Base-by-base conservation (phyloP, 2,888 invertebrate species). In the Luperina nickerlii region DNA sequence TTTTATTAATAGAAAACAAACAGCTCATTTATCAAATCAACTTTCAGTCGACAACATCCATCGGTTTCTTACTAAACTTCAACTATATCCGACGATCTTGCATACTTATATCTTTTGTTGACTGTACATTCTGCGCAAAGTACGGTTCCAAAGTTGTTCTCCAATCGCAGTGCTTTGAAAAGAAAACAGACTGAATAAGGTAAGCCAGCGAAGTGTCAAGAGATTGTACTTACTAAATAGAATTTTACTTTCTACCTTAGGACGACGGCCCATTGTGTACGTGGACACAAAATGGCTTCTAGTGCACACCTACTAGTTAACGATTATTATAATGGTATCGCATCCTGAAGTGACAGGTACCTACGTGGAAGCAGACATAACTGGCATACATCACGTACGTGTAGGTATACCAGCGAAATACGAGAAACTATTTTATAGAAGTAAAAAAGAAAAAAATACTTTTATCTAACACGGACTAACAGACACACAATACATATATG, bases 161-260 rank as follows among this genome's bases (percentile, higher is more conserved):
- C 18, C 42, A 42, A 78, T 62, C 60, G 48, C 60, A 78, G 38
- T n/a, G 48, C 48, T 78, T 60, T 68, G 7, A 78, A 66, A 78
- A 78, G 18, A 60, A 78, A 78, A 27, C 15, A 27, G 3, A 27
- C 11, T 18, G 8, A 60, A 67, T 42, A 38, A 51, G 48, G 24
- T 27, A 68, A 68, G 51, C 13, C 67, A 62, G 32, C n/a, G 6
- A 62, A 68, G 42, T 78, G 67, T 62, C 67, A 32, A 54, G 48
- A 68, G 27, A 78, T 68, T 51, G 27, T 62, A 54, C 24, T 62
- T 62, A 32, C 15, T 63, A n/a, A 42, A 54, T 32, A 27, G 51
- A 79, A 62, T 51, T 68, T 42, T 32, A 79, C 7, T 42, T 27
- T 6, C 18, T 5, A n/a, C 20, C 18, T 42, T 32, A n/a, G 0